Evolutionary conservation across 2,113 vertebrate species (phyloP).

Genomic region (Microcebus tavaratra): DNA sequence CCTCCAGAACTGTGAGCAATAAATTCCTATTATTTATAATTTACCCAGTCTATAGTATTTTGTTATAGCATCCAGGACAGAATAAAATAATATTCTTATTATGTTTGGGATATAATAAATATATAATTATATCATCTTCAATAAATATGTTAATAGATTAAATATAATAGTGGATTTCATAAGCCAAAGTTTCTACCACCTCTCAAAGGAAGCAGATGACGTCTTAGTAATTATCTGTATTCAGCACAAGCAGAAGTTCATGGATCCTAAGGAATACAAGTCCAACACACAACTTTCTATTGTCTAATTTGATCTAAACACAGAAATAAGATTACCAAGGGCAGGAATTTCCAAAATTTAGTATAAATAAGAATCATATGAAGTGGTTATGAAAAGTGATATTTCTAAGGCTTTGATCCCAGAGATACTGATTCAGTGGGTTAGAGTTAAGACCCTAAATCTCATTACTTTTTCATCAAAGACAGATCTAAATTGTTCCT

Average conservation of each 20-base stretch:
- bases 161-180: not conserved
- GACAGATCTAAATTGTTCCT: not conserved
- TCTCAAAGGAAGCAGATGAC: not conserved
- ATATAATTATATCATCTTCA: not conserved
- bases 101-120: not conserved
- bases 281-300: not conserved
- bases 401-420: constrained; percentile 12
- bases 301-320: not conserved
- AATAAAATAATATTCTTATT: not conserved
- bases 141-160: not conserved
- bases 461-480: not conserved
- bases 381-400: not conserved
- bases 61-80: not conserved
- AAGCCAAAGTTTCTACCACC: not conserved
- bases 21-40: not conserved
- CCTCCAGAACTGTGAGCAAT: not conserved
- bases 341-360: constrained; percentile 6
- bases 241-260: not conserved
- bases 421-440: not conserved
- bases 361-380: not conserved
- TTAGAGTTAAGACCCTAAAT: not conserved
- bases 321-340: not conserved
- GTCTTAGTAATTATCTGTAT: not conserved
- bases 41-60: not conserved
- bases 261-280: not conserved